Percentiles rank a stretch among this genome's conserved stretches.
Conservation (phyloP, 1,140 invertebrate genomes). For the Drosophila repletoides region DNA sequence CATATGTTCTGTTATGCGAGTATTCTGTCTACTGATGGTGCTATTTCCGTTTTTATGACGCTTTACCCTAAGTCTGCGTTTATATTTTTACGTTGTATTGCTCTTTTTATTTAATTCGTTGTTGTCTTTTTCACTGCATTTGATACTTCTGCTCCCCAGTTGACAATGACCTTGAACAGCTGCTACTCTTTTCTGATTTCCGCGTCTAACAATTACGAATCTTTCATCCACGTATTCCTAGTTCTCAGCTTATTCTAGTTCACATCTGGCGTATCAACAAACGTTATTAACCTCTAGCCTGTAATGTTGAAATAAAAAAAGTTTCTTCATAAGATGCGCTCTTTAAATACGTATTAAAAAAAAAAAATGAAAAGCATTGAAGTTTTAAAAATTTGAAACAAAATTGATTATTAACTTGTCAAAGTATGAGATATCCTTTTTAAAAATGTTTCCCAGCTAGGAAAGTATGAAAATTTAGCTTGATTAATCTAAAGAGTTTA, state of each 20-base stretch:
- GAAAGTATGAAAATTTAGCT: too few species aligned
- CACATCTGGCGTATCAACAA: slow-evolving; percentile 33
- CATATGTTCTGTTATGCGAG: neutral
- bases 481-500: too few species aligned
- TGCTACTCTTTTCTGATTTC: neutral
- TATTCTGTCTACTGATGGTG: too few species aligned
- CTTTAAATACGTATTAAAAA: too few species aligned
- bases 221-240: neutral
- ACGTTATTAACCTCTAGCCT: slow-evolving; percentile 51
- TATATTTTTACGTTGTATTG: slow-evolving; percentile 11
- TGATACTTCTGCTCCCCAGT: slow-evolving; percentile 10
- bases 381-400: too few species aligned
- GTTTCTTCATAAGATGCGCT: too few species aligned
- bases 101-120: neutral
- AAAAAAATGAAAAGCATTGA: too few species aligned
- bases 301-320: slow-evolving; percentile 1
- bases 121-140: slow-evolving; percentile 13
- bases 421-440: too few species aligned
- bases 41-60: slow-evolving; percentile 28
- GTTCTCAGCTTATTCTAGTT: neutral
- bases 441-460: too few species aligned
- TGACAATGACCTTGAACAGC: slow-evolving; percentile 70
- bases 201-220: too few species aligned
- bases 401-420: too few species aligned
- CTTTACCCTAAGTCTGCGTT: slow-evolving; percentile 21